Evolutionary conservation across 1,140 invertebrate species (phyloP), one percentile per base, ranked within the genome.

Genomic region (Magallana angulata): DNA sequence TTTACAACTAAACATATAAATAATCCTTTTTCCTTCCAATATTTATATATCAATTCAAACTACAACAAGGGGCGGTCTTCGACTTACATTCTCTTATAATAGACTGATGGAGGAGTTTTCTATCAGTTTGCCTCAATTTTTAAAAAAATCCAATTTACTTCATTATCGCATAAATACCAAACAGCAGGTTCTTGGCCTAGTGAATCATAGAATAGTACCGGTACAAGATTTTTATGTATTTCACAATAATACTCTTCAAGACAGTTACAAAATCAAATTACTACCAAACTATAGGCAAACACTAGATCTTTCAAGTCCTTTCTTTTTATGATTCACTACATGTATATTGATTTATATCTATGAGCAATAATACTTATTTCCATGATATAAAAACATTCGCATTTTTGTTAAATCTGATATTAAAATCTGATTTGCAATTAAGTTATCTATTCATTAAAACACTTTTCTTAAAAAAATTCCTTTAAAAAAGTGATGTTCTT

Each of bases 121-220:
- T n/a, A 64, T 64, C 60, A 64, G 60, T 64, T 64, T 64, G 60
- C 16, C 5, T 64, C 16, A 64, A 64, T 30, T 76, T 30, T 30
- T 36, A 9, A 4, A 48, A 48, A 48, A 48, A 48, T 48, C 36
- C 36, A 48, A 48, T 48, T 11, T 1, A 76, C 4, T 24, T 11
- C 12, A 76, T 76, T 76, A 76, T 30, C 68, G 30, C 68, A 76
- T 76, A 48, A 24, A 71, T 76, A 76, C 36, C 24, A 30, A 30
- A 30, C 24, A 76, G 1, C 18, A 1, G 0, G 11, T 76, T 4
- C 18, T 24, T 30, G 68, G 68, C 9, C 36, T 4, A 11, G 14
- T 30, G 36, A 7, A 36, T 36, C 68, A 76, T 76, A 30, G 9
- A 76, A 30, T 12, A 76, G 24, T 24, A 24, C 24, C 24, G 24